phyloP scores from a whole-genome alignment of 2,888 invertebrate species.

The Camponotus fellah region DNA sequence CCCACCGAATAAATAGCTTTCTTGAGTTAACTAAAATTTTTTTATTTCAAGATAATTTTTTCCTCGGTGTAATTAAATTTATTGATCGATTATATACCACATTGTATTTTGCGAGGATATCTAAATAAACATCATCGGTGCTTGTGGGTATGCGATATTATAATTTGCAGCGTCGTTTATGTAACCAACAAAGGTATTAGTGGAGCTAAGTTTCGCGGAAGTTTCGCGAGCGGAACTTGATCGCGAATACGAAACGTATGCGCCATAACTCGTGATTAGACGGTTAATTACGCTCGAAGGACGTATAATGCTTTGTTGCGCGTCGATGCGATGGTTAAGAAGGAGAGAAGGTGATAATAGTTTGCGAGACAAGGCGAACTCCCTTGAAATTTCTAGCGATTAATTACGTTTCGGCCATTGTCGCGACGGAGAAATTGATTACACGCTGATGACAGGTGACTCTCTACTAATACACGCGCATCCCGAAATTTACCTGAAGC shows the following conservation, averaged over 20 bases:
- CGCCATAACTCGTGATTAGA: conserved; percentile 44
- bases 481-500: conserved; percentile 19
- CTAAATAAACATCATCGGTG: conserved; percentile 7
- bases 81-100: background rate
- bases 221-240: conserved; percentile 44
- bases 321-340: conserved; percentile 18
- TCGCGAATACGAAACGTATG: conserved; percentile 16
- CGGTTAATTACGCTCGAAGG: conserved; percentile 50
- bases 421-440: conserved; percentile 68
- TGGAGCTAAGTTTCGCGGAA: conserved; percentile 9
- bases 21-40: too few relatives aligned
- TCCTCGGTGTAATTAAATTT: background rate
- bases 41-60: too few relatives aligned
- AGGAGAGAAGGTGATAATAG: conserved; percentile 46
- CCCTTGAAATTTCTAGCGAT: conserved; percentile 58
- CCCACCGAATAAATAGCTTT: too few relatives aligned
- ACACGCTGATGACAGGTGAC: conserved; percentile 62
- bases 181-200: conserved; percentile 34
- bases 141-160: background rate
- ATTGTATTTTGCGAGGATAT: background rate
- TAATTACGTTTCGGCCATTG: conserved; percentile 71
- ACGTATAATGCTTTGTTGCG: conserved; percentile 20
- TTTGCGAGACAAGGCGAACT: conserved; percentile 17
- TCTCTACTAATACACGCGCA: conserved; percentile 31
- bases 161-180: conserved; percentile 12